Evolutionary conservation across 2,888 invertebrate species (phyloP), one percentile per base, ranked within the genome.

Genomic region (Lepidocyrtoides sp.): DNA sequence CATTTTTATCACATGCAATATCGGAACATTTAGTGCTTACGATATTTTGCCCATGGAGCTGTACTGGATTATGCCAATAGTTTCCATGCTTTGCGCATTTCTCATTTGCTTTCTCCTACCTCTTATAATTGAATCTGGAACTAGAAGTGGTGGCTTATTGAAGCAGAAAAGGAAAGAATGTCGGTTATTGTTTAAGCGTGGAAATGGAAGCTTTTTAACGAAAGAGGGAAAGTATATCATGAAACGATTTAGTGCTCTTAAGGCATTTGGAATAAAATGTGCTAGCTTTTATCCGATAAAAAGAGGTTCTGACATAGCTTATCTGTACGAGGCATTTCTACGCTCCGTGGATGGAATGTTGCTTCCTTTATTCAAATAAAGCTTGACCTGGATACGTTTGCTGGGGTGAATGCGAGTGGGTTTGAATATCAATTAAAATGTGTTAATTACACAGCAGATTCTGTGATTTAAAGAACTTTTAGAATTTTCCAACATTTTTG

Each of bases 321-420:
- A 36, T 32, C n/a, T 72, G 14, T 72, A 32, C 17, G 1, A 14
- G 8, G 17, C 32, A n/a, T 72, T 36, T 36, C 17, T 72, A 36
- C 8, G 72, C 14, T 32, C 72, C 3, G 17, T 26, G 29, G 72
- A 72, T 72, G 72, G 72, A 14, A 72, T 72, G 8, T 2, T 72
- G 14, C 8, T 72, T 14, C 51, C 63, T n/a, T n/a, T n/a, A n/a
- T n/a, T n/a, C n/a, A n/a, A n/a, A n/a, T n/a, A n/a, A n/a, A n/a
- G n/a, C n/a, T n/a, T n/a, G n/a, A n/a, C n/a, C n/a, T n/a, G n/a
- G n/a, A n/a, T n/a, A n/a, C n/a, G n/a, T n/a, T n/a, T n/a, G n/a
- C n/a, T n/a, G n/a, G n/a, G n/a, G n/a, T n/a, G n/a, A n/a, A n/a
- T n/a, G n/a, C n/a, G n/a, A n/a, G n/a, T n/a, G n/a, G n/a, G n/a